phyloP scores from a whole-genome alignment of 2,113 vertebrate species.

The Vidua chalybeata region DNA sequence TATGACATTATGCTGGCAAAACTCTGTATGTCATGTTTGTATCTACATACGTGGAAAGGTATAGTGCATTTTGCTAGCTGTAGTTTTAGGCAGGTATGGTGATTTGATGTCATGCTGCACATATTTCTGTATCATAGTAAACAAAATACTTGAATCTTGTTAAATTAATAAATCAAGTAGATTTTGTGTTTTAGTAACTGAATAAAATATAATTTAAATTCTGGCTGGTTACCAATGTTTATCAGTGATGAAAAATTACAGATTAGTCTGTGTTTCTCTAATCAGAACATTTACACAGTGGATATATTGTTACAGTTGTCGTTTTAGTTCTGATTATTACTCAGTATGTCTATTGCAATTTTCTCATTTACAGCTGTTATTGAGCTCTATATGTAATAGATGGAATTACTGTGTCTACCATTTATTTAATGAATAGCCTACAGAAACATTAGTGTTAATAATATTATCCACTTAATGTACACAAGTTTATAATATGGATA shows the following conservation, averaged over 20 bases:
- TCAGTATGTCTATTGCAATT: conserved; percentile 55
- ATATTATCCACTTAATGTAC: conserved; percentile 57
- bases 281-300: conserved; percentile 23
- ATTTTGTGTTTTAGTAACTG: neutral
- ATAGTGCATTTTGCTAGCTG: neutral
- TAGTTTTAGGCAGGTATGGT: conserved; percentile 10
- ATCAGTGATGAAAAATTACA: conserved; percentile 42
- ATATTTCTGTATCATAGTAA: neutral
- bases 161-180: conserved; percentile 3
- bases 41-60: neutral
- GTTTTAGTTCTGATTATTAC: conserved; percentile 63
- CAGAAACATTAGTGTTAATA: conserved; percentile 58
- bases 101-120: conserved; percentile 5
- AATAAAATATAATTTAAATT: conserved; percentile 8
- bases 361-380: conserved; percentile 57
- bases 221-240: neutral
- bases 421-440: conserved; percentile 61
- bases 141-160: neutral
- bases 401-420: conserved; percentile 43
- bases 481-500: conserved; percentile 40
- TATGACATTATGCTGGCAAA: conserved; percentile 50
- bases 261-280: conserved; percentile 31
- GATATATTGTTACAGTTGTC: conserved; percentile 64
- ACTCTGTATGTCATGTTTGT: conserved; percentile 38
- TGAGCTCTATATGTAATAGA: conserved; percentile 44